phyloP scores from a whole-genome alignment of 1,140 invertebrate genomes.

The Platorchestia sp. region DNA sequence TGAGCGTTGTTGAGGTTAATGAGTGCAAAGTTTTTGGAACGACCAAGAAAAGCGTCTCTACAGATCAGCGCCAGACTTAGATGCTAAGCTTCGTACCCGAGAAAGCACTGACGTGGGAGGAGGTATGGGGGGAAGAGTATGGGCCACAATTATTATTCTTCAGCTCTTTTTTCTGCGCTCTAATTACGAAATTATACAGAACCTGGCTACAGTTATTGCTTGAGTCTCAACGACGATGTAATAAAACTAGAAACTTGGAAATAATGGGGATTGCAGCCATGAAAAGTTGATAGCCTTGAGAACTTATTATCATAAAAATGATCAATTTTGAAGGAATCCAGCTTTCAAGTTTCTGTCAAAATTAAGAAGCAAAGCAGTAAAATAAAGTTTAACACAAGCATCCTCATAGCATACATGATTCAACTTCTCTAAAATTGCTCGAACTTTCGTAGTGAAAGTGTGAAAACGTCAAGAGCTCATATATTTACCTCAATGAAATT shows the following conservation, averaged over 20 bases:
- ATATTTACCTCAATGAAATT: background rate
- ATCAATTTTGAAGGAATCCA: background rate
- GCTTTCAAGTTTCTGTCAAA: background rate
- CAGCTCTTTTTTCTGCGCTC: background rate
- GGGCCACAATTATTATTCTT: background rate
- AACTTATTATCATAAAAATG: background rate
- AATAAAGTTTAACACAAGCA: too few relatives aligned
- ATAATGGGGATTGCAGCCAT: too few relatives aligned
- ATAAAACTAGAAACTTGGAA: background rate
- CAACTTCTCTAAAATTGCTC: background rate
- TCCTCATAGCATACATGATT: too few relatives aligned
- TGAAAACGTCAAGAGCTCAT: background rate
- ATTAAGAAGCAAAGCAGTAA: too few relatives aligned
- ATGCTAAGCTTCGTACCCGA: background rate
- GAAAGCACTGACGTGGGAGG: background rate
- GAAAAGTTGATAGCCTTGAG: background rate
- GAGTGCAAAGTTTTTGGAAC: slow-evolving; percentile 4
- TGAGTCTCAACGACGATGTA: background rate
- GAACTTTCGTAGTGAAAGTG: background rate
- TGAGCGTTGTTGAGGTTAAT: slow-evolving; percentile 6
- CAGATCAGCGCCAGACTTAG: background rate
- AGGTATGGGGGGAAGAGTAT: background rate
- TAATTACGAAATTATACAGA: background rate
- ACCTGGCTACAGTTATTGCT: background rate
- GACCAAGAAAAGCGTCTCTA: background rate